Conservation (phyloP, 2,888 invertebrate genomes). For the Phyllotreta cruciferae region DNA sequence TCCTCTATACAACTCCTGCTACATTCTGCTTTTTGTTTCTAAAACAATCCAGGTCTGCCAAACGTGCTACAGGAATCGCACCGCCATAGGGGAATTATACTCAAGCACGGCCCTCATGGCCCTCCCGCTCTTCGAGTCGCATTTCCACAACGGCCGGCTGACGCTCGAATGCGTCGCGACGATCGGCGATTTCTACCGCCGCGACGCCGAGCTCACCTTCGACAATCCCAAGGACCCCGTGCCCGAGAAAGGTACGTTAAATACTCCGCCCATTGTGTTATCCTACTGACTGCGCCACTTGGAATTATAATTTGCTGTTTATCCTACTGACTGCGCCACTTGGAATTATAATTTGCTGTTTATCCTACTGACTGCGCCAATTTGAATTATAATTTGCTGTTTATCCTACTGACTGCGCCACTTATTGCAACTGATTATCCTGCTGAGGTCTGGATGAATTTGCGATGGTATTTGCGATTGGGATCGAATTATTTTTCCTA, state of each 20-base stretch:
- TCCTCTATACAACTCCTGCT: constrained; percentile 1
- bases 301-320: too few relatives aligned
- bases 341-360: too few relatives aligned
- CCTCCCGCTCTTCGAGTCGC: constrained; percentile 65
- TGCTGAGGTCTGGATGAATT: too few relatives aligned
- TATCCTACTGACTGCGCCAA: too few relatives aligned
- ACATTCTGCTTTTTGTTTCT: constrained; percentile 14
- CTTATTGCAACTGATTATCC: too few relatives aligned
- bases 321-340: too few relatives aligned
- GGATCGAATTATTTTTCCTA: too few relatives aligned
- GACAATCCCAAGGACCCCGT: constrained; percentile 75
- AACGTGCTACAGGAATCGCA: constrained; percentile 51
- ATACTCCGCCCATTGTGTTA: constrained; percentile 27
- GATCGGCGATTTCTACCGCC: constrained; percentile 73
- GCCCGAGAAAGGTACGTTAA: constrained; percentile 75
- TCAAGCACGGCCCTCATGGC: constrained; percentile 66
- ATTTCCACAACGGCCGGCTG: constrained; percentile 70
- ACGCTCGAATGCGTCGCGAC: constrained; percentile 75
- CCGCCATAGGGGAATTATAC: constrained; percentile 62
- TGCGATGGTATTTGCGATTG: too few relatives aligned
- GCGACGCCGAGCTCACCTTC: constrained; percentile 72
- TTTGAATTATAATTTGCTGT: too few relatives aligned
- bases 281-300: too few relatives aligned
- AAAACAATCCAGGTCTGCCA: constrained; percentile 56
- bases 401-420: too few relatives aligned